These are phyloP conservation scores for Macroteleia sp. DNA, from an alignment of 2,888 invertebrate genomes.

Conservation along the genomic window DNA sequence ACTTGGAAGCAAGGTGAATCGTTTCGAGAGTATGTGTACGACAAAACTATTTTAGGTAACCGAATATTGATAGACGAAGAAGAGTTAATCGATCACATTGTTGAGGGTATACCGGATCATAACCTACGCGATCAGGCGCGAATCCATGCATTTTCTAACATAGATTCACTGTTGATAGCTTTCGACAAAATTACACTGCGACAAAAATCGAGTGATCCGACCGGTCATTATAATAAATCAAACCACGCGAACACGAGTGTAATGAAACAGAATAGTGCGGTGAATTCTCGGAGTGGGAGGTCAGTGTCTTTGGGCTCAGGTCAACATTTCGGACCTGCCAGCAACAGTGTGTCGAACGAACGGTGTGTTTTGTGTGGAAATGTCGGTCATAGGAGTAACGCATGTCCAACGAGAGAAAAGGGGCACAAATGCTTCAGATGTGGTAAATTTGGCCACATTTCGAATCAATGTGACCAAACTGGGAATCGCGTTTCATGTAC, in stretches of 20 bases:
- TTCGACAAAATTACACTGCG: neutral
- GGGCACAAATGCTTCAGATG: conserved; percentile 1
- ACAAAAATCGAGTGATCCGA: neutral
- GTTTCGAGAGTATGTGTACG: neutral
- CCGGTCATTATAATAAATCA: neutral
- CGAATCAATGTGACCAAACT: neutral
- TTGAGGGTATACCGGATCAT: neutral
- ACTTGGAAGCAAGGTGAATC: conserved; percentile 1
- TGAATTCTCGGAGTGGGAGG: neutral
- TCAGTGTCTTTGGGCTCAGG: neutral
- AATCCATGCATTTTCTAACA: neutral
- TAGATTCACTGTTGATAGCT: neutral
- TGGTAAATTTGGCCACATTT: neutral
- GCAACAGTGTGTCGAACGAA: neutral
- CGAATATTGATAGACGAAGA: neutral
- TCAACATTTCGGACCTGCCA: neutral
- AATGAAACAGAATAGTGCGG: neutral
- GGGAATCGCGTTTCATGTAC: too few relatives aligned
- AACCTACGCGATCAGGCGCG: neutral
- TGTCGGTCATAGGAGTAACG: neutral
- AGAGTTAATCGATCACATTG: conserved; percentile 1
- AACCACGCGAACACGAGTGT: conserved; percentile 8
- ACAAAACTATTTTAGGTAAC: conserved; percentile 2
- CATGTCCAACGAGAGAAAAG: conserved; percentile 11
- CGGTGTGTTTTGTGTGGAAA: conserved; percentile 9